Conservation (phyloP, 2,888 invertebrate species). For the Perithous albicinctus region DNA sequence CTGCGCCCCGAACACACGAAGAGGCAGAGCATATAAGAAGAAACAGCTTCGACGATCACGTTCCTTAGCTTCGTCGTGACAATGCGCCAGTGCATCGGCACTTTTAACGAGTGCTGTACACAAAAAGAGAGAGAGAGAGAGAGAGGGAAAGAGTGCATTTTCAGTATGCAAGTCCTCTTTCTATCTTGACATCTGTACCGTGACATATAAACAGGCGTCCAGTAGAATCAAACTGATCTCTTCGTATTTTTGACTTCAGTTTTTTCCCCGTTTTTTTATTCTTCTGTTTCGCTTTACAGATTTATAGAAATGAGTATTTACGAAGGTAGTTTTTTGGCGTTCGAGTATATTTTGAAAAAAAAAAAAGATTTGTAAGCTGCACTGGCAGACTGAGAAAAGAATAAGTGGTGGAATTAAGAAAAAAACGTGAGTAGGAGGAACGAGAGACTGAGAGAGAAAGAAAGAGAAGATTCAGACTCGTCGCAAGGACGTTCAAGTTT, state of each 20-base stretch:
- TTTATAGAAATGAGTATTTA: slow-evolving; percentile 22
- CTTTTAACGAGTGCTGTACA: slow-evolving; percentile 53
- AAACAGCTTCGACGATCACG: slow-evolving; percentile 49
- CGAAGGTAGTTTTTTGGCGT: slow-evolving; percentile 39
- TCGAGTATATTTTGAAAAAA: slow-evolving; percentile 54
- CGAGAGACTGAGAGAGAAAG: neutral
- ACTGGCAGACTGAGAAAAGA: slow-evolving; percentile 35
- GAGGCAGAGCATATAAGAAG: slow-evolving; percentile 32
- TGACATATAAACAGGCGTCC: slow-evolving; percentile 12
- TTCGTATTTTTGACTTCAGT: slow-evolving; percentile 6
- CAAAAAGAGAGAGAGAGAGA: too few species aligned
- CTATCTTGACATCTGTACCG: slow-evolving; percentile 45
- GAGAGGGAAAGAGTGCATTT: slow-evolving; percentile 51
- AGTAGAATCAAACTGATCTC: neutral
- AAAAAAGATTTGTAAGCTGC: neutral
- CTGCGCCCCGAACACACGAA: slow-evolving; percentile 31
- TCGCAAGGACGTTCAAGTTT: slow-evolving; percentile 84
- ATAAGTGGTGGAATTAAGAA: slow-evolving; percentile 51
- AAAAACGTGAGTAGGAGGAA: slow-evolving; percentile 9
- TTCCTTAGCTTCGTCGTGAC: slow-evolving; percentile 60
- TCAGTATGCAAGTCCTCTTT: slow-evolving; percentile 40
- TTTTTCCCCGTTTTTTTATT: slow-evolving; percentile 6
- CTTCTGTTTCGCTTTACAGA: neutral
- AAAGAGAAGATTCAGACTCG: slow-evolving; percentile 24
- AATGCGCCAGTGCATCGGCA: slow-evolving; percentile 64